A percentile compares a stretch with the other conserved stretches of the same genome.
Conservation (phyloP, 2,797 vertebrate species). For the Bryconaethiops microstoma region DNA sequence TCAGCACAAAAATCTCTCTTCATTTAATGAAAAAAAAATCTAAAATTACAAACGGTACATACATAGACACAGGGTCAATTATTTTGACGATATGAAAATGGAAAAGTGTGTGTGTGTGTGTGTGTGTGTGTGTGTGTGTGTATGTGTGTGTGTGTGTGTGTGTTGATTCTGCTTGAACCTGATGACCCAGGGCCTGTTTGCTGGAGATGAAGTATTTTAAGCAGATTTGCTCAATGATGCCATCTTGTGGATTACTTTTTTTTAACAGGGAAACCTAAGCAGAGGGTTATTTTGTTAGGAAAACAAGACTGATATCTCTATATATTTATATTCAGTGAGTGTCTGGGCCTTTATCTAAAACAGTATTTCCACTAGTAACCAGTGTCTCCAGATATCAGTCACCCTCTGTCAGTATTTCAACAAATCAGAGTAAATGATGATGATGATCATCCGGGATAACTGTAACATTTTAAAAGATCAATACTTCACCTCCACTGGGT, state of each 20-base stretch:
- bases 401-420: background rate
- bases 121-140: too few species aligned
- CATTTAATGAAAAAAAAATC: too few species aligned
- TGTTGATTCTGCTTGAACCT: background rate
- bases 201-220: background rate
- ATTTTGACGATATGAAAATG: too few species aligned
- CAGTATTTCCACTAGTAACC: background rate
- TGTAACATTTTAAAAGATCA: background rate
- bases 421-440: background rate
- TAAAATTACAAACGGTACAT: too few species aligned
- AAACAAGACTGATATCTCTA: background rate
- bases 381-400: background rate
- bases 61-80: too few species aligned
- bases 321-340: background rate
- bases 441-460: background rate
- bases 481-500: conserved; percentile 3
- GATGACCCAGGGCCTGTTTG: too few species aligned
- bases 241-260: conserved; percentile 36
- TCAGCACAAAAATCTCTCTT: too few species aligned
- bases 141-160: too few species aligned
- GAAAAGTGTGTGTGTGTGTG: too few species aligned
- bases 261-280: background rate
- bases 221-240: conserved; percentile 24
- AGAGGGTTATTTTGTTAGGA: background rate
- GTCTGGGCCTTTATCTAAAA: background rate